A percentile compares a stretch with the other conserved stretches of the same genome.
Conservation (phyloP, 2,113 vertebrate species). For the Cynopterus brachyotis region DNA sequence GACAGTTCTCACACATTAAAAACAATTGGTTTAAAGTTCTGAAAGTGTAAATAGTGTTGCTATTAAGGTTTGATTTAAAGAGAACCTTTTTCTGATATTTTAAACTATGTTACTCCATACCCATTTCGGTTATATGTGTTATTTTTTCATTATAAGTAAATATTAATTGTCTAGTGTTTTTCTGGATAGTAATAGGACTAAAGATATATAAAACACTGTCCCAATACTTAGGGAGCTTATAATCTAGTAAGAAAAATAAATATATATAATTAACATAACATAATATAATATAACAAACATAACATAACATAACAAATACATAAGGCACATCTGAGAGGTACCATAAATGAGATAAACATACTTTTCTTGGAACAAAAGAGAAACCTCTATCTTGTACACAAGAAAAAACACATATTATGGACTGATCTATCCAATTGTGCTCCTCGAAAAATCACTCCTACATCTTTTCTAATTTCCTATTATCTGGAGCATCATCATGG, state of each 20-base stretch:
- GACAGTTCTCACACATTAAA: neutral
- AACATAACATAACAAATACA: too few species aligned
- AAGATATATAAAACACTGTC: neutral
- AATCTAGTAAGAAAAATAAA: neutral
- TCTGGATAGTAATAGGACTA: neutral
- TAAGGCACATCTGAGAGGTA: neutral
- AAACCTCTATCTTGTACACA: conserved; percentile 24
- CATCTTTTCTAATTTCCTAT: conserved; percentile 71
- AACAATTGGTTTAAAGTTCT: neutral
- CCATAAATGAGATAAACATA: conserved; percentile 34
- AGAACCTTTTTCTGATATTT: neutral
- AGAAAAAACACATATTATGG: conserved; percentile 47
- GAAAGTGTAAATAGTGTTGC: neutral
- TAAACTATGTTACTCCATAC: neutral
- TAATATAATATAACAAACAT: too few species aligned
- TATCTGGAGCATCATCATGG: conserved; percentile 64
- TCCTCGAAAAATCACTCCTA: conserved; percentile 51
- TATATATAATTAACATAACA: neutral
- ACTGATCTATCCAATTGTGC: conserved; percentile 37
- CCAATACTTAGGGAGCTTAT: neutral
- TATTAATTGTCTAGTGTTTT: neutral
- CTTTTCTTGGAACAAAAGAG: conserved; percentile 44
- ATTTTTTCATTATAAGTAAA: neutral
- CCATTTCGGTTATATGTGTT: neutral
- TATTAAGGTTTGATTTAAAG: neutral